Evolutionary conservation across 1,140 invertebrate genomes (phyloP).

Genomic region (Apis florea): DNA sequence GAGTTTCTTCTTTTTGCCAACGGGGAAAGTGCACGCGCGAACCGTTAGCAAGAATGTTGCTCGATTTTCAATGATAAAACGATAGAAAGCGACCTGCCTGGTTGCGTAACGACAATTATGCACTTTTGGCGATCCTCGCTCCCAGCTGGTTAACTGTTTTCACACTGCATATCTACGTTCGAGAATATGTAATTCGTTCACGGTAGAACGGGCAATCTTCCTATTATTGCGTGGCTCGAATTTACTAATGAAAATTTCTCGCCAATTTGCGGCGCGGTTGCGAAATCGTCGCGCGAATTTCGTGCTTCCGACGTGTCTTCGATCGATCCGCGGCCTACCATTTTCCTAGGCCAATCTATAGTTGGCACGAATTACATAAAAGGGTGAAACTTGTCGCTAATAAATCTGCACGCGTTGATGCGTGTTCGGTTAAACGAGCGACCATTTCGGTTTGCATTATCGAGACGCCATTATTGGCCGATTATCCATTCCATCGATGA

Average conservation of each 20-base stretch:
- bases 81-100: slow-evolving; percentile 30
- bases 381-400: slow-evolving; percentile 35
- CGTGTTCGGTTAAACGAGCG: background rate
- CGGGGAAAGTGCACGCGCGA: slow-evolving; percentile 22
- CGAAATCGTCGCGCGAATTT: slow-evolving; percentile 28
- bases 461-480: background rate
- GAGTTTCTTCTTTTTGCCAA: slow-evolving; percentile 16
- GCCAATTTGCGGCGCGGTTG: slow-evolving; percentile 22
- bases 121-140: slow-evolving; percentile 22
- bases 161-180: too few species aligned
- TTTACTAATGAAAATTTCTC: background rate
- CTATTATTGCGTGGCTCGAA: background rate
- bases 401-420: slow-evolving; percentile 13
- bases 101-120: slow-evolving; percentile 27
- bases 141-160: background rate
- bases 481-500: background rate
- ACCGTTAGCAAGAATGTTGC: background rate
- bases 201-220: background rate
- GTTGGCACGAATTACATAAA: slow-evolving; percentile 27
- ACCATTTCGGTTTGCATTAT: background rate
- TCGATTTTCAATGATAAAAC: slow-evolving; percentile 40
- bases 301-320: slow-evolving; percentile 15
- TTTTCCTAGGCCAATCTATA: slow-evolving; percentile 26
- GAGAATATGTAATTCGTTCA: background rate
- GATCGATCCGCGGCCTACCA: slow-evolving; percentile 45